Evolutionary conservation across 1,140 invertebrate species (phyloP).

Genomic region (Drosophila sucinea): DNA sequence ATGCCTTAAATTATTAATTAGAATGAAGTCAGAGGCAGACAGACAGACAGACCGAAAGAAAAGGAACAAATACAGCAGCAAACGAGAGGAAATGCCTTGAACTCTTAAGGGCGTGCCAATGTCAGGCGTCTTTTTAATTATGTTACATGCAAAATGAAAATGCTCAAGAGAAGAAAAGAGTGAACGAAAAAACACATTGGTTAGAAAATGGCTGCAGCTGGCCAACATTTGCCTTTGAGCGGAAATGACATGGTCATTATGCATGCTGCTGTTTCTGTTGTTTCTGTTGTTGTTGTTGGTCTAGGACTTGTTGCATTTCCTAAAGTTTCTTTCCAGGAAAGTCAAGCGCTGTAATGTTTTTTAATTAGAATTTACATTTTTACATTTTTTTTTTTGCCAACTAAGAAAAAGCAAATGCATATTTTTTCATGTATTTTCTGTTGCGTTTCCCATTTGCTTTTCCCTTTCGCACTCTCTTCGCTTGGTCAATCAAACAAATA

Average conservation of each 20-base stretch:
- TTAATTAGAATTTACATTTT: conserved; percentile 57
- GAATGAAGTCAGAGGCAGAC: conserved; percentile 46
- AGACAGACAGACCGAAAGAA: background rate
- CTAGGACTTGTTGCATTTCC: conserved; percentile 40
- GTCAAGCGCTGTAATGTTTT: conserved; percentile 64
- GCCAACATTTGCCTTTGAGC: conserved; percentile 41
- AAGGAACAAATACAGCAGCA: background rate
- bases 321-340: conserved; percentile 26
- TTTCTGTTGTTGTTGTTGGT: conserved; percentile 27
- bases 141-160: conserved; percentile 40
- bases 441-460: background rate
- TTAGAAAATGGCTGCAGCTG: conserved; percentile 17
- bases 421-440: background rate
- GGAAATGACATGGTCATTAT: conserved; percentile 46
- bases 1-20: conserved; percentile 73
- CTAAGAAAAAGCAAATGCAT: background rate
- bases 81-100: conserved; percentile 24
- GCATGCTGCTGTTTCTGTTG: conserved; percentile 38
- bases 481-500: conserved; percentile 29
- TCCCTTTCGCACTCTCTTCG: background rate
- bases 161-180: background rate
- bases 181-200: background rate
- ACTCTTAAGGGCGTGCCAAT: conserved; percentile 39
- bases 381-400: conserved; percentile 35
- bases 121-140: conserved; percentile 54